Base-by-base conservation (phyloP, 2,113 vertebrate species). In the Rutilus rutilus region DNA sequence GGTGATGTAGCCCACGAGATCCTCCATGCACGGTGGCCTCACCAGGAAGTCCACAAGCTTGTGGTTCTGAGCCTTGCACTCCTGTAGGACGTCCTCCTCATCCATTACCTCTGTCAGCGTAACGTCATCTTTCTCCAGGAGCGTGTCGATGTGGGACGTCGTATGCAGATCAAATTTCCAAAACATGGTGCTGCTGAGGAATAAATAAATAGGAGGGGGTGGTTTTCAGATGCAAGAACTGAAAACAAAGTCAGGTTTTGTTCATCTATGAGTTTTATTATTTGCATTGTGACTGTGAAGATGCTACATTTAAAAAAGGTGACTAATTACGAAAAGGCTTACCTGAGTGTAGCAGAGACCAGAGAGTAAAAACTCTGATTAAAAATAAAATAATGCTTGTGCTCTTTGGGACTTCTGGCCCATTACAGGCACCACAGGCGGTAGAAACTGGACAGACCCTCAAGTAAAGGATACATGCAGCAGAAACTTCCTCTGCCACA, bases 131-230 rank as follows among this genome's bases (percentile, higher is more conserved):
- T 97, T 97, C 87, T 99, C 98, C 86, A 99, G 95, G 90, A 99
- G 97, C 0, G 98, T 98, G 95, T 99, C 98, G 92, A 99, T 98
- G 94, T 99, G 98, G 77, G 98, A 99, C 92, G 98, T 98, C 64
- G 98, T 98, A 93, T 99, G 98, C 86, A 99, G 97, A 93, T 99
- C 98, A 93, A 99, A 99, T 95, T 99, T 99, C 98, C 98, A 99
- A 97, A 99, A 99, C 98, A 99, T 99, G 93, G 94, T 97, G 96
- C 92, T 91, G 95, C 96, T 98, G 75, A 81, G 23, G 25, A 57
- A 86, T 1, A 65, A 78, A 64, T 52, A 88, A 36, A 85, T 6
- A 11, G 0, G 54, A 7, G 50, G 57, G 52, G 14, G 11, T 39
- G 21, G 4, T 59, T 36, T 25, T 52, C 27, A 67, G 30, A 67